Evolutionary conservation across 2,797 vertebrate species (phyloP).

Genomic region (Hylomyscus alleni): DNA sequence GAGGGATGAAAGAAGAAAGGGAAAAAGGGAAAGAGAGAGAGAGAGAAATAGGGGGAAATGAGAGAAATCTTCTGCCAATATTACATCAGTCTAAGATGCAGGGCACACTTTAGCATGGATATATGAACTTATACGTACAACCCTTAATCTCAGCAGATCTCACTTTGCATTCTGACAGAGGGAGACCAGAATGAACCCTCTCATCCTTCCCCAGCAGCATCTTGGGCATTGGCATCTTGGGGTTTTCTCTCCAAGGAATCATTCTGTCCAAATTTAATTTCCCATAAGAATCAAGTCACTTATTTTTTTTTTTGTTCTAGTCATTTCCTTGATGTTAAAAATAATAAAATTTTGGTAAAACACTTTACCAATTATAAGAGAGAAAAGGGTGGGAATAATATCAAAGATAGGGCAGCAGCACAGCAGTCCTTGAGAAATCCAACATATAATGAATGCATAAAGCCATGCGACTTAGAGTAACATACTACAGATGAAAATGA

Average conservation of each 20-base stretch:
- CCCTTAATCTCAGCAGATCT: background rate
- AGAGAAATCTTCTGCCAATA: background rate
- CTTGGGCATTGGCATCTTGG: constrained; percentile 7
- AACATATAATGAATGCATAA: background rate
- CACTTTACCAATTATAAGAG: background rate
- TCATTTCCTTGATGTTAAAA: background rate
- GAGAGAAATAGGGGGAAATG: background rate
- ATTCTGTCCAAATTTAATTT: background rate
- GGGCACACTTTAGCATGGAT: background rate
- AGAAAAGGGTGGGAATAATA: background rate
- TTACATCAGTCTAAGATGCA: background rate
- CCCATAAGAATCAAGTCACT: background rate
- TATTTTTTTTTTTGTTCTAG: background rate
- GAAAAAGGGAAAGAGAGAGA: background rate
- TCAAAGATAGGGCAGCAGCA: background rate
- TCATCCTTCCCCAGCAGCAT: background rate
- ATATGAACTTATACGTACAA: background rate
- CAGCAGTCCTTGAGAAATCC: background rate
- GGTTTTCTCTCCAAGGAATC: constrained; percentile 14
- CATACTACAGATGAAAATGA: background rate
- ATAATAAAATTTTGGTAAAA: background rate
- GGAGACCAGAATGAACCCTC: background rate
- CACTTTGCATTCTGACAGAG: background rate
- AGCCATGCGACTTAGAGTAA: background rate
- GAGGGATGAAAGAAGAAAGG: too few species aligned